Evolutionary conservation across 2,113 vertebrate genomes (phyloP).

Genomic region (Neopipo cinnamomea): DNA sequence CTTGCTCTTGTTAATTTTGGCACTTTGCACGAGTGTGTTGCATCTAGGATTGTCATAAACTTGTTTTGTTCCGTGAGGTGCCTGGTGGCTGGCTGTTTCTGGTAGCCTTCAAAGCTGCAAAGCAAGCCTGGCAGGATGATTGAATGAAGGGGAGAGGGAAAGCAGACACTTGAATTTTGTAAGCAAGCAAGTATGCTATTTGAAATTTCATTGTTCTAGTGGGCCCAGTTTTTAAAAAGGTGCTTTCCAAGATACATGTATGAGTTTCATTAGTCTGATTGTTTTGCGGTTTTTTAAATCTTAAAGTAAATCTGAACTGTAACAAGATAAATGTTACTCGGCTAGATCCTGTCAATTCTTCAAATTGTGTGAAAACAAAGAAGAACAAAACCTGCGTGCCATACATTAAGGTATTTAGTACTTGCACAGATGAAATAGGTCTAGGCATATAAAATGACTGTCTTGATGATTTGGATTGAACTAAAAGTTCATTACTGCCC

Average conservation of each 20-base stretch:
- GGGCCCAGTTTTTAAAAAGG: neutral
- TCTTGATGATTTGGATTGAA: neutral
- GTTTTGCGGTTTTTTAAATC: neutral
- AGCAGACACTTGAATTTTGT: neutral
- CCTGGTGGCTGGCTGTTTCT: neutral
- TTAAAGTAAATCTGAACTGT: neutral
- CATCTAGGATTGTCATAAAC: neutral
- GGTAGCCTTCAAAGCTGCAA: neutral
- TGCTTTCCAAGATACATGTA: neutral
- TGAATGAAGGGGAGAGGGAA: neutral
- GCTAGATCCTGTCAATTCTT: neutral
- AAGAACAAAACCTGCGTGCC: neutral
- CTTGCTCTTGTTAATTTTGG: neutral
- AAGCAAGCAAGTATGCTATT: neutral
- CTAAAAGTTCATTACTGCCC: neutral
- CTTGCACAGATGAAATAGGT: neutral
- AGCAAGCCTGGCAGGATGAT: neutral
- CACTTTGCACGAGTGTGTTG: accelerated
- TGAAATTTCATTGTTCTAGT: neutral
- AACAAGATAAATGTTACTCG: neutral
- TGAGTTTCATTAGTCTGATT: neutral
- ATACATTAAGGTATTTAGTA: neutral
- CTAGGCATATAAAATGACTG: neutral
- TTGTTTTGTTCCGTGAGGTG: neutral
- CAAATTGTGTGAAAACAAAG: neutral